phyloP scores from a whole-genome alignment of 2,113 vertebrate genomes.

The Catharus minimus region DNA sequence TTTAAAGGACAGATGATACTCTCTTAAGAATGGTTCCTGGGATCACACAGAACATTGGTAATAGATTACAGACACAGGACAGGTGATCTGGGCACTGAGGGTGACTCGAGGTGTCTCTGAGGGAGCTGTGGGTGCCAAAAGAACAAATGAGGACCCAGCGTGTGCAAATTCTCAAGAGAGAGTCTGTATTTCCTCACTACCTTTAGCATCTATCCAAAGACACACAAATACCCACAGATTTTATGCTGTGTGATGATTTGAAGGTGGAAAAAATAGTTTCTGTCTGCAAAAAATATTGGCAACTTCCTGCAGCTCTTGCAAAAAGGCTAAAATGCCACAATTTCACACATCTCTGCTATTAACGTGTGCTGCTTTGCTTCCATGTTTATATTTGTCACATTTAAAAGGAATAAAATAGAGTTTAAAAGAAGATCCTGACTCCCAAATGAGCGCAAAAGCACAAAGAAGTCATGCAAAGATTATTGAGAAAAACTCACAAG shows the following conservation, averaged over 20 bases:
- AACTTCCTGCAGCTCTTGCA: conserved; percentile 2
- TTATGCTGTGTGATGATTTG: conserved; percentile 2
- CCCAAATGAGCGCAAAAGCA: conserved; percentile 48
- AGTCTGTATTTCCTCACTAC: background rate
- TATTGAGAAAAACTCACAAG: conserved; percentile 52
- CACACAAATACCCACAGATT: background rate
- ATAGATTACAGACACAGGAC: background rate
- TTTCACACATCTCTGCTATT: conserved; percentile 48
- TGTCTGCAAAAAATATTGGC: background rate
- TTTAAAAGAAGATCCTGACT: conserved; percentile 60
- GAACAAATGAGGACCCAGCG: background rate
- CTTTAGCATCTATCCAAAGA: background rate
- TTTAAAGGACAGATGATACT: background rate
- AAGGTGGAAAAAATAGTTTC: conserved; percentile 23
- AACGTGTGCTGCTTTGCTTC: conserved; percentile 66
- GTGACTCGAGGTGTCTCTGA: background rate
- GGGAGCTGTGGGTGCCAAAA: background rate
- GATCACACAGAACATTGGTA: background rate
- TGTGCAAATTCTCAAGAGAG: background rate
- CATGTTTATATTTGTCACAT: conserved; percentile 69
- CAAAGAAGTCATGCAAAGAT: conserved; percentile 60
- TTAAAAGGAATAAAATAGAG: conserved; percentile 66
- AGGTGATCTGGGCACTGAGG: background rate
- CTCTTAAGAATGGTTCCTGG: background rate
- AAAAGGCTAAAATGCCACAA: conserved; percentile 11